Base-by-base conservation (phyloP, 2,888 invertebrate genomes). In the Noctua comes region DNA sequence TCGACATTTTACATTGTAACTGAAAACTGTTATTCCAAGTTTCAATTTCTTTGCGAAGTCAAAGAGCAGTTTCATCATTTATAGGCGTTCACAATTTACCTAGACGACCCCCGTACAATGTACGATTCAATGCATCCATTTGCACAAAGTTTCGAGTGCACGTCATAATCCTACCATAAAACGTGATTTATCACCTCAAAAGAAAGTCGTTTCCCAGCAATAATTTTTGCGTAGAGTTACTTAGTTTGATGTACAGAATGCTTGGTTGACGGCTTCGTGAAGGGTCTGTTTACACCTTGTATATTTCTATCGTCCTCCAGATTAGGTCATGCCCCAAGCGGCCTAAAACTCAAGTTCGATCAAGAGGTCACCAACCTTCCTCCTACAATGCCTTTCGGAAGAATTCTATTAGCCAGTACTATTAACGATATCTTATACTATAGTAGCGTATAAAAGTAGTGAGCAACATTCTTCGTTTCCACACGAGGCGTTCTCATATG, bases 391-490 rank as follows among this genome's bases (percentile, higher is more conserved):
- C 43, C 27, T 57, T 68, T 74, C 6, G 16, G 10, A 36, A 81
- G 24, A 59, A 74, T 75, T 74, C 59, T 59, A 59, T 81, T 68
- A 66, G 24, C 13, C 11, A 31, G 2, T 59, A 73, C 57, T 66
- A 73, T n/a, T 43, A 73, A 36, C 48, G 18, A 24, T 80, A 57
- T 48, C 11, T 36, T 36, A 7, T 78, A 40, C 36, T 31, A 10
- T 54, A 75, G 31, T 36, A 36, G 36, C 21, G 0, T 62, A 78
- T 70, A 88, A 86, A 82, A 82, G 66, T 75, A 68, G 64, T 62
- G 54, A 62, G 80, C 51, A 36, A 81, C 73, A 77, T 77, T 81
- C 76, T 66, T 65, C 57, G 72, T 69, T 75, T 77, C 82, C 62
- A 77, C 72, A 64, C 31, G 72, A 72, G 40, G 43, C 51, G 40